Evolutionary conservation across 2,888 invertebrate species (phyloP).

Genomic region (Acleris sparsana): DNA sequence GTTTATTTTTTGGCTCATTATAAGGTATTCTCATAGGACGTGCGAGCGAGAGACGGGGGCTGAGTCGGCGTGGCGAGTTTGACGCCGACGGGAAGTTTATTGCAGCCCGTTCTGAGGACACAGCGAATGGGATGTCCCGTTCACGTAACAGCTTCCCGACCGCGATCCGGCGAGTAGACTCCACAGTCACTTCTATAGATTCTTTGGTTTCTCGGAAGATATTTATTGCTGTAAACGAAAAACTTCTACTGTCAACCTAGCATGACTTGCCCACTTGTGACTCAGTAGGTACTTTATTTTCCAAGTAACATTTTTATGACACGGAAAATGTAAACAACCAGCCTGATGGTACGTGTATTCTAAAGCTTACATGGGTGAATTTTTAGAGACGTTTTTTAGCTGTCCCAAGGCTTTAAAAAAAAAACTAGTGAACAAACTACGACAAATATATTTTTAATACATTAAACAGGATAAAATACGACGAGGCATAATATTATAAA

Average conservation of each 20-base stretch:
- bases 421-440: too few relatives aligned
- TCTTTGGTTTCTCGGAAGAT: constrained; percentile 59
- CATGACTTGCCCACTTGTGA: too few relatives aligned
- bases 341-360: too few relatives aligned
- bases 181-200: constrained; percentile 63
- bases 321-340: too few relatives aligned
- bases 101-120: constrained; percentile 48
- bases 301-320: too few relatives aligned
- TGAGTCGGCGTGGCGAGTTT: constrained; percentile 36
- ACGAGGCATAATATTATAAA: too few relatives aligned
- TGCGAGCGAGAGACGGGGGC: constrained; percentile 45
- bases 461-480: too few relatives aligned
- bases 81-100: constrained; percentile 20
- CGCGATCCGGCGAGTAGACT: constrained; percentile 57
- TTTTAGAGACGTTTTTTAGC: too few relatives aligned
- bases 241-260: neutral
- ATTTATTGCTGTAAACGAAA: constrained; percentile 61
- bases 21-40: constrained; percentile 17
- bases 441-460: too few relatives aligned
- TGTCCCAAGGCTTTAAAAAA: too few relatives aligned
- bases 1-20: constrained; percentile 5
- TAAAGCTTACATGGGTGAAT: too few relatives aligned
- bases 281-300: too few relatives aligned
- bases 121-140: constrained; percentile 59
- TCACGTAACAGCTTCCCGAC: constrained; percentile 65